Base-by-base conservation (phyloP, 2,797 vertebrate species). In the Molothrus ater region DNA sequence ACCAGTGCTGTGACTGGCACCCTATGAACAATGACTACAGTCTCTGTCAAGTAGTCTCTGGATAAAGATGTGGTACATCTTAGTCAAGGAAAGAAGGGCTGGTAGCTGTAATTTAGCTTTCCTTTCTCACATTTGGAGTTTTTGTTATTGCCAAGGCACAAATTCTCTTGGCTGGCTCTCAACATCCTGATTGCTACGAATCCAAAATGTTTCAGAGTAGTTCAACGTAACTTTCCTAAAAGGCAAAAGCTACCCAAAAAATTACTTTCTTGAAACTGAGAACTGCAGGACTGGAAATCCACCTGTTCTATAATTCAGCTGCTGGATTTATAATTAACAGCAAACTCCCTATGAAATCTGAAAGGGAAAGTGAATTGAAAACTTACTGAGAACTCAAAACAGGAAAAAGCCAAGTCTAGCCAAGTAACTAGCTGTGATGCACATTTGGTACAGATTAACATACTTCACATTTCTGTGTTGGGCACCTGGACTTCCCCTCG, bases 281-380 rank as follows among this genome's bases (percentile, higher is more conserved):
- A 82, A 65, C 34, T 69, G 48, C 36, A 69, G 24, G 47, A 71
- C 28, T 85, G 56, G 32, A 64, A 80, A 85, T 65, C 51, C 45
- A 40, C n/a, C 70, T 75, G 56, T 74, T 40, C 65, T 78, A 9
- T 54, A 92, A 85, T 18, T 75, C 51, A 88, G 57, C 20, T 83
- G 31, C 51, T 69, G 40, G 38, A 78, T 92, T 94, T 83, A 75
- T 53, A 92, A 95, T 54, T 88, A 90, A 85, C 0, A 2, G 65
- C 31, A 89, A 96, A 92, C 31, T 69, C 57, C 47, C 47, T 34
- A 25, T 11, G 50, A 97, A 90, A 85, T 91, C 75, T 82, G 80
- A 94, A 89, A 89, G 64, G 48, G 69, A 92, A 94, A 91, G 86
- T 76, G 56, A 82, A 73, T 93, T 81, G 24, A 86, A 90, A 88